Evolutionary conservation across 2,113 vertebrate genomes (phyloP).

Genomic region (Mungos mungo): DNA sequence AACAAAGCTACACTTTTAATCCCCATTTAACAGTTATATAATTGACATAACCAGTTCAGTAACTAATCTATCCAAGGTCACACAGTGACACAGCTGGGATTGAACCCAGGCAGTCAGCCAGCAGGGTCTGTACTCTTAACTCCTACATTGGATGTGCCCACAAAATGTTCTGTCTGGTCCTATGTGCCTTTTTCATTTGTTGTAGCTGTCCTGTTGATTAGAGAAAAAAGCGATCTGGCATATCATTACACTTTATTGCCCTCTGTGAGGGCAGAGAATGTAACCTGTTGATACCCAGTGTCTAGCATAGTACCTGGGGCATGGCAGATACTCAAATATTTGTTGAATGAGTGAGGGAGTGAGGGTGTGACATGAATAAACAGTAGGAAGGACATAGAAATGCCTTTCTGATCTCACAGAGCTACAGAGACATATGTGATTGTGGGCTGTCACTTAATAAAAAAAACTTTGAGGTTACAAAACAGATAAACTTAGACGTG

Average conservation of each 20-base stretch:
- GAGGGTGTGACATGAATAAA: conserved; percentile 49
- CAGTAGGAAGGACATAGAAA: conserved; percentile 41
- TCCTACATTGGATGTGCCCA: not conserved
- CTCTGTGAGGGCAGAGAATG: conserved; percentile 21
- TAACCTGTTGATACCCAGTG: not conserved
- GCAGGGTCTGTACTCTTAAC: not conserved
- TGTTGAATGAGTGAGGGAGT: conserved; percentile 47
- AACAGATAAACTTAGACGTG: not conserved
- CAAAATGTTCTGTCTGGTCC: not conserved
- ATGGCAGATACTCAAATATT: conserved; percentile 75
- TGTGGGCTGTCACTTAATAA: not conserved
- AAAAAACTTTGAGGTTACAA: conserved; percentile 37
- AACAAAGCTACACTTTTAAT: not conserved
- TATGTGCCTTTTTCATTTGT: not conserved
- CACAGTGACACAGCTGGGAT: not conserved
- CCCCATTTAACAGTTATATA: not conserved
- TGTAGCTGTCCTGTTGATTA: not conserved
- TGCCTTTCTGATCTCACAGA: not conserved
- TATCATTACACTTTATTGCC: conserved; percentile 34
- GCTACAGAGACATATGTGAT: not conserved
- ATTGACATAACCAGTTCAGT: not conserved
- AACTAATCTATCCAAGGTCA: not conserved
- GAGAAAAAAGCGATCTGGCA: not conserved
- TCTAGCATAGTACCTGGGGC: conserved; percentile 5
- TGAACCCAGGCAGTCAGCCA: not conserved